Conservation (phyloP, 2,113 vertebrate genomes). For the Hippocampus guttulatus region DNA sequence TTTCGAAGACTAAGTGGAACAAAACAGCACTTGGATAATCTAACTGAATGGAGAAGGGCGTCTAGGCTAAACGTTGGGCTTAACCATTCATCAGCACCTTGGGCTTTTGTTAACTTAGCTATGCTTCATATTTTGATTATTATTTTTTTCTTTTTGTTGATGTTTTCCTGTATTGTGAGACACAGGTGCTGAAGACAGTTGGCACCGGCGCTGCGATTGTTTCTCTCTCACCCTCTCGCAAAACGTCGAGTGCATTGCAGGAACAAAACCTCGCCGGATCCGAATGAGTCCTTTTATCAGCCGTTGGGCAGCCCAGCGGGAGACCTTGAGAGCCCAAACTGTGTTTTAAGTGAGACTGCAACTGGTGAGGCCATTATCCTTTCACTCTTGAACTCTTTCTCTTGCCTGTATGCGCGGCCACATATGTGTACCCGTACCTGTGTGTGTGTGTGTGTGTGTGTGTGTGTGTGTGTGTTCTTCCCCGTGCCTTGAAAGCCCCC, state of each 20-base stretch:
- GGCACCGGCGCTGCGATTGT: constrained; percentile 30
- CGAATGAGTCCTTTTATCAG: constrained; percentile 68
- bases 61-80: constrained; percentile 47
- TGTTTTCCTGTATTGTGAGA: not conserved
- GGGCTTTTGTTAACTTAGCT: constrained; percentile 52
- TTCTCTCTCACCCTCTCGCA: constrained; percentile 30
- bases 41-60: constrained; percentile 23
- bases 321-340: constrained; percentile 71
- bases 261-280: constrained; percentile 65
- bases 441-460: constrained; percentile 55
- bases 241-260: constrained; percentile 51
- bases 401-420: constrained; percentile 61
- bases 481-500: constrained; percentile 71
- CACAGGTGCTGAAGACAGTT: constrained; percentile 48
- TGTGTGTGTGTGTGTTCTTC: constrained; percentile 60
- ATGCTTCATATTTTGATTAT: constrained; percentile 52
- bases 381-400: constrained; percentile 71
- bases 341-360: constrained; percentile 74
- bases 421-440: constrained; percentile 58
- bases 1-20: constrained; percentile 39
- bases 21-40: constrained; percentile 29
- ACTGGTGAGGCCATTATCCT: constrained; percentile 75
- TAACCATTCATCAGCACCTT: constrained; percentile 42
- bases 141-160: constrained; percentile 29
- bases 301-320: constrained; percentile 56